phyloP scores from a whole-genome alignment of 2,113 vertebrate genomes.

The Heliornis fulica region DNA sequence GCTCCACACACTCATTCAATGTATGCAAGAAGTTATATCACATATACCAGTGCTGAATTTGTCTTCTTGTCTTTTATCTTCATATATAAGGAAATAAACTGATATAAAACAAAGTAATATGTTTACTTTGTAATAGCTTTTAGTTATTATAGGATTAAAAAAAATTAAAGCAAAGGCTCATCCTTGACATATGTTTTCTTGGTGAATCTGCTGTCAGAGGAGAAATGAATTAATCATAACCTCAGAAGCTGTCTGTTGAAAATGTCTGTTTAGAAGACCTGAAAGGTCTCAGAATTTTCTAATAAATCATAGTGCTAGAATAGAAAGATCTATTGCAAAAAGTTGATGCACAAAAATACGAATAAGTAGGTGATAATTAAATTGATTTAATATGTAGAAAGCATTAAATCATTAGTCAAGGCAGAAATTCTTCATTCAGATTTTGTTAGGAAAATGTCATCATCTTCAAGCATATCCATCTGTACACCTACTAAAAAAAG shows the following conservation, averaged over 20 bases:
- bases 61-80: neutral
- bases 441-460: slow-evolving; percentile 22
- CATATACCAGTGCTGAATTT: neutral
- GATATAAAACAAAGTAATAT: neutral
- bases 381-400: neutral
- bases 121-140: neutral
- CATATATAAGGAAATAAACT: neutral
- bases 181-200: neutral
- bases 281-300: slow-evolving; percentile 26
- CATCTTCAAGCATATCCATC: neutral
- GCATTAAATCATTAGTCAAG: slow-evolving; percentile 25
- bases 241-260: neutral
- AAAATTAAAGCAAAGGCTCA: neutral
- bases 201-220: neutral
- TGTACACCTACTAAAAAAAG: neutral
- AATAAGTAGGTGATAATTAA: slow-evolving; percentile 34
- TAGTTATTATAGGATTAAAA: neutral
- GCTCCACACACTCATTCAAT: neutral
- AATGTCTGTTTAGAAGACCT: neutral
- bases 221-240: slow-evolving; percentile 38
- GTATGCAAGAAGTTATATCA: neutral
- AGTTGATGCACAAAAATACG: neutral
- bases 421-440: slow-evolving; percentile 16
- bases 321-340: neutral
- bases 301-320: slow-evolving; percentile 13